A percentile compares a stretch with the other conserved stretches of the same genome.
phyloP scores from a whole-genome alignment of 2,113 vertebrate genomes.

The Saccopteryx bilineata region DNA sequence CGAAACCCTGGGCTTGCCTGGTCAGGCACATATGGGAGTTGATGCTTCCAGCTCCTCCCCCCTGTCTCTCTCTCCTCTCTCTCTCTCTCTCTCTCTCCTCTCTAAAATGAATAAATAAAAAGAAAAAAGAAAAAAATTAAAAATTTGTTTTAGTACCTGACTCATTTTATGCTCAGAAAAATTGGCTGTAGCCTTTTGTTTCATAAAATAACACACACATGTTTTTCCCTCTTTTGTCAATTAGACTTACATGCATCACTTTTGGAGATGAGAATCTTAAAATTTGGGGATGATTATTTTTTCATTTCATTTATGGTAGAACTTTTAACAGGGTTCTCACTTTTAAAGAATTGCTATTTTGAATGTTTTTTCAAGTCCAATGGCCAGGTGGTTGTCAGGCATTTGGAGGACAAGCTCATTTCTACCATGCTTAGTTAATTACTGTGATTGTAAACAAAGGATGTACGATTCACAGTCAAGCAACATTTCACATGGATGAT shows the following conservation, averaged over 20 bases:
- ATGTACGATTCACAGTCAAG: conserved; percentile 84
- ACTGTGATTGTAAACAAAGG: conserved; percentile 85
- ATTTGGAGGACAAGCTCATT: conserved; percentile 78
- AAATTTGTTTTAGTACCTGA: conserved; percentile 44
- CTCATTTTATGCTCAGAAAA: conserved; percentile 49
- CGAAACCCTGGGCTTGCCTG: no score
- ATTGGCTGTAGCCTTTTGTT: conserved; percentile 19
- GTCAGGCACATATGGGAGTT: no score
- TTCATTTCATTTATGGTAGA: background rate
- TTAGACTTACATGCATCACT: conserved; percentile 23
- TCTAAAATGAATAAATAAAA: no score
- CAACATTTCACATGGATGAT: conserved; percentile 89
- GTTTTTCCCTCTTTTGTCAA: conserved; percentile 13
- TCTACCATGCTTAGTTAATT: conserved; percentile 81
- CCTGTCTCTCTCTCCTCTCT: no score
- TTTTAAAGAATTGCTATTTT: conserved; percentile 26
- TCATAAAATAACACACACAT: background rate
- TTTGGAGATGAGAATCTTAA: conserved; percentile 34
- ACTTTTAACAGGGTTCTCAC: background rate
- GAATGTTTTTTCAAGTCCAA: conserved; percentile 74
- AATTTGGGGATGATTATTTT: background rate
- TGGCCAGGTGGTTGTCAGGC: conserved; percentile 67
- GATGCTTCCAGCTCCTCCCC: no score
- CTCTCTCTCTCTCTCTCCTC: no score
- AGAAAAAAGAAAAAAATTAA: no score